Evolutionary conservation across 2,113 vertebrate species (phyloP).

Genomic region (Catharus fuscescens): DNA sequence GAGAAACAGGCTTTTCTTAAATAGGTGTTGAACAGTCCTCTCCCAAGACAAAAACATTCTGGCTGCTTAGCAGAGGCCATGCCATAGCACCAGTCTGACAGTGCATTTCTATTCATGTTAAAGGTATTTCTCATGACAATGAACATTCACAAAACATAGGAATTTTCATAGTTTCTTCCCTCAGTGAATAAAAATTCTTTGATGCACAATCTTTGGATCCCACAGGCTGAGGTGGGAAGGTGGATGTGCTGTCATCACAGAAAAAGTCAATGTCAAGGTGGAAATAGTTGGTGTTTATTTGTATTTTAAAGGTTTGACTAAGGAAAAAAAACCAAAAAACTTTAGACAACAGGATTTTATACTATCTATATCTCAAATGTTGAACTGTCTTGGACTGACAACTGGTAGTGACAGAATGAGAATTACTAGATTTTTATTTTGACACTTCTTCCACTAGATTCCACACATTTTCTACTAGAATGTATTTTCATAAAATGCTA

Average conservation of each 20-base stretch:
- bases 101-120: rapidly evolving
- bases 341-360: background rate
- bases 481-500: background rate
- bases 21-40: background rate
- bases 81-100: background rate
- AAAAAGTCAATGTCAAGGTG: background rate
- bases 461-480: background rate
- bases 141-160: background rate
- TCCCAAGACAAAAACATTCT: background rate
- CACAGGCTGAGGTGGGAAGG: background rate
- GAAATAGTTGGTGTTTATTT: background rate
- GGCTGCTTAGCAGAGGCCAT: background rate
- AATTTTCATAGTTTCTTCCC: background rate
- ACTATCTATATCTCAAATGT: background rate
- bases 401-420: background rate
- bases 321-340: background rate
- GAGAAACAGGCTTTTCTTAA: background rate
- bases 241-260: background rate
- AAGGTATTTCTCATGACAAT: background rate
- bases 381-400: background rate
- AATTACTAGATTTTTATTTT: conserved; percentile 1
- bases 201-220: background rate
- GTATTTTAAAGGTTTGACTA: background rate
- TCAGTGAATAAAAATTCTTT: background rate
- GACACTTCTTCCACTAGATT: background rate